Evolutionary conservation across 2,113 vertebrate genomes (phyloP), one percentile per base, ranked within the genome.

Genomic region (Muntiacus reevesi): DNA sequence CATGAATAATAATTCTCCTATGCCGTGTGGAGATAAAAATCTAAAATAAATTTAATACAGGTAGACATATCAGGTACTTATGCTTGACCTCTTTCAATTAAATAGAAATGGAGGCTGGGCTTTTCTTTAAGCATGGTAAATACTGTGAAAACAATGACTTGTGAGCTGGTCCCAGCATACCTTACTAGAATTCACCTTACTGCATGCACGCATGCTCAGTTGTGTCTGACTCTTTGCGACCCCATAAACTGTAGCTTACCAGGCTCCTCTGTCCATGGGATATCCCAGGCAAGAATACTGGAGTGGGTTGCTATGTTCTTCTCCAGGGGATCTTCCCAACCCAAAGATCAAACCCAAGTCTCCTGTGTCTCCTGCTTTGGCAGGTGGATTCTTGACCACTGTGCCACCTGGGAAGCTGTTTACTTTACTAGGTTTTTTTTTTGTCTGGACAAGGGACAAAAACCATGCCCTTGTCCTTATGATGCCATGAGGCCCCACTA

Each of bases 131-230:
- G 27, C 9, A 55, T 15, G 2, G 82, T 21, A 21, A 87, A 33
- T 67, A 89, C 19, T 12, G 12, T 47, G 30, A 91, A 8, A 54
- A 40, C 23, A 59, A 28, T 79, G 19, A 67, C 30, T 64, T 89
- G 15, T 89, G 52, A 57, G 13, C 43, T 36, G 28, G 47, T 57
- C 36, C 11, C 57, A 87, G 57, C 7, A 21, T 10, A 43, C 21
- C 3, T 8, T 21, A 33, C 57, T 40, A 19, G 47, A n/a, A 71
- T n/a, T 89, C 60, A 43, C n/a, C 59, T 92, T 71, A 36, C n/a
- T 19, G 17, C 2, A 2, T 71, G 17, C 4, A 0, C 21, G 17
- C 17, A 2, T 21, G n/a, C 17, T 36, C 64, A 19, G n/a, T 71
- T 71, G 64, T 36, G 64, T 36, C 64, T 71, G 64, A 71, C 17